phyloP scores from a whole-genome alignment of 2,888 invertebrate genomes.

The Dryocosmus kuriphilus region DNA sequence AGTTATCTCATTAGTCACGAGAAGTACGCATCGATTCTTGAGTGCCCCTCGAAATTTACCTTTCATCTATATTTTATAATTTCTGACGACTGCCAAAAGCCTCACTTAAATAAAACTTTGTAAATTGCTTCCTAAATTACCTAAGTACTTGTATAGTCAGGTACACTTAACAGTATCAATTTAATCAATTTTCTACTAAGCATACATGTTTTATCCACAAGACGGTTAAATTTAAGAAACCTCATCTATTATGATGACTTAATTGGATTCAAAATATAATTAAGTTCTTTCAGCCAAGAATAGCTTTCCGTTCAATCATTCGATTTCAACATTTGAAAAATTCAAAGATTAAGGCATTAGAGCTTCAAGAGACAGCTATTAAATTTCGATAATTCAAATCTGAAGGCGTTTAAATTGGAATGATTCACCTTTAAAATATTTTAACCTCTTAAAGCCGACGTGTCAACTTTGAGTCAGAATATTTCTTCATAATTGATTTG shows the following conservation, averaged over 20 bases:
- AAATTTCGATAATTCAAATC: too few species aligned
- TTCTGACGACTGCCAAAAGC: slow-evolving; percentile 11
- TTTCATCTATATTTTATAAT: slow-evolving; percentile 11
- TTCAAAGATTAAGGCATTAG: too few species aligned
- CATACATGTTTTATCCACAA: background rate
- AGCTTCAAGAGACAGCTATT: too few species aligned
- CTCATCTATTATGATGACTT: background rate
- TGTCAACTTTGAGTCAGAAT: too few species aligned
- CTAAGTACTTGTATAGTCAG: background rate
- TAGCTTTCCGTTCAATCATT: background rate
- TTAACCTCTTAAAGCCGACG: too few species aligned
- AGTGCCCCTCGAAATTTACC: slow-evolving; percentile 6
- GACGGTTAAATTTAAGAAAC: background rate
- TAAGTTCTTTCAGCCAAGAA: background rate
- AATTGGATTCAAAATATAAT: background rate
- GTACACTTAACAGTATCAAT: background rate
- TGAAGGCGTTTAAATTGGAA: too few species aligned
- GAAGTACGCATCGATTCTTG: slow-evolving; percentile 12
- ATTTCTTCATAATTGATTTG: too few species aligned
- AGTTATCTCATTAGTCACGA: slow-evolving; percentile 32
- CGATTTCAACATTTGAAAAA: too few species aligned
- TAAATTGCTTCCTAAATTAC: background rate
- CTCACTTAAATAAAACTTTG: slow-evolving; percentile 29
- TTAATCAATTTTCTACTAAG: background rate
- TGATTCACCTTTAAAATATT: too few species aligned